Base-by-base conservation (phyloP, 2,888 invertebrate genomes). In the Brenthis daphne region DNA sequence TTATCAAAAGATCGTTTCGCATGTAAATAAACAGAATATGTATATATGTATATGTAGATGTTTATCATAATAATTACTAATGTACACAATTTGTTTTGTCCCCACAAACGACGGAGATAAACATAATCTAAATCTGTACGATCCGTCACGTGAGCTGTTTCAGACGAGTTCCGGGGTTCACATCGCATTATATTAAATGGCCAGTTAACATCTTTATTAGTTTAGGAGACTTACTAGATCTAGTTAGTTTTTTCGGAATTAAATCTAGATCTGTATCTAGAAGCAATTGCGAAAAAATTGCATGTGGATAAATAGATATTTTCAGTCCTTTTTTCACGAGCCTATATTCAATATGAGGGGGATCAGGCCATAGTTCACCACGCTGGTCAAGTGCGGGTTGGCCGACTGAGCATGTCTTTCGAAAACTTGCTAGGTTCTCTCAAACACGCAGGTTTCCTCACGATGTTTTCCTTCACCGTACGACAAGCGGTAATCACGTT, bases 201-300 rank as follows among this genome's bases (percentile, higher is more conserved):
- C 16, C 6, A 61, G 51, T 61, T 51, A 61, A 48, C 33, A 33
- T 51, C 51, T 51, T 51, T 51, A 24, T 61, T 61, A 61, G 51
- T 20, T 51, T 61, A 51, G 51, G 51, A 51, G 16, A 16, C 33
- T n/a, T 51, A 51, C 29, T 29, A 50, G 51, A 61, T 43, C 37
- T 43, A 8, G 11, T 43, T 43, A 43, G 37, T 8, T 43, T 37
- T 37, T 11, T 43, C 37, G 37, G 11, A 43, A 43, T 58, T 58
- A 24, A 13, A 48, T 47, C 3, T 24, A 24, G 47, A 20, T n/a
- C 29, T 29, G 24, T 57, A 47, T 57, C 20, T 24, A 24, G 14
- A 48, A 58, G 20, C 4, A 48, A 58, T 47, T 58, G 47, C 20
- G 58, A 14, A 14, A 24, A 3, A 24, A 14, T 24, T 3, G 6